These are phyloP conservation scores for Drosophila buzzatii DNA, from an alignment of 2,888 invertebrate species.

Conservation along the genomic window DNA sequence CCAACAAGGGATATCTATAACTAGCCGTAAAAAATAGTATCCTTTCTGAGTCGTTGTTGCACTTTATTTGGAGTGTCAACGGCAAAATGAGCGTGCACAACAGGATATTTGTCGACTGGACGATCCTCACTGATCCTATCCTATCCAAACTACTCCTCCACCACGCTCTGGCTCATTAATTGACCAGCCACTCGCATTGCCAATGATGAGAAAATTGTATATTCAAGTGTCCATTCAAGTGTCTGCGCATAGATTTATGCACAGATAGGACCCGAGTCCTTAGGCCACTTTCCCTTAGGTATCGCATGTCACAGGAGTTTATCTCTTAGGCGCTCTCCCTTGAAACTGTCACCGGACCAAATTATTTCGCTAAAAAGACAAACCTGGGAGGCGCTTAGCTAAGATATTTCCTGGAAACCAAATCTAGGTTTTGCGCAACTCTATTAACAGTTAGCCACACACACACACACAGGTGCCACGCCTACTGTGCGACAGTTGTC, in stretches of 20 bases:
- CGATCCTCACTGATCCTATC: conserved; percentile 1
- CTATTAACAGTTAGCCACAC: conserved; percentile 65
- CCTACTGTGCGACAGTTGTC: conserved; percentile 39
- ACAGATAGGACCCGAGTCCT: conserved; percentile 58
- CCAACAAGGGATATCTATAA: conserved; percentile 76
- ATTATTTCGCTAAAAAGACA: conserved; percentile 49
- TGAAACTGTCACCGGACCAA: conserved; percentile 65
- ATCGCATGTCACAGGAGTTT: conserved; percentile 62
- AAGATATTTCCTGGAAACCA: conserved; percentile 58
- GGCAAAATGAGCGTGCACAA: conserved; percentile 63
- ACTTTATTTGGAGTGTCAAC: conserved; percentile 81
- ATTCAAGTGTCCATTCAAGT: conserved; percentile 77
- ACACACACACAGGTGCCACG: conserved; percentile 66
- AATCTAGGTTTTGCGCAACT: conserved; percentile 58
- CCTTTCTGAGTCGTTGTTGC: conserved; percentile 66
- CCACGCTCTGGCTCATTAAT: conserved; percentile 62
- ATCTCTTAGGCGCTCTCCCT: conserved; percentile 28
- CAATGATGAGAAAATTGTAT: conserved; percentile 74
- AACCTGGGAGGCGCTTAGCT: conserved; percentile 58
- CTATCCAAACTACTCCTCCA: conserved; percentile 27
- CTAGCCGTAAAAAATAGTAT: conserved; percentile 73
- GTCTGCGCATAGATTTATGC: conserved; percentile 67
- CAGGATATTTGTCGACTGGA: conserved; percentile 68
- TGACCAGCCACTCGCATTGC: conserved; percentile 70
- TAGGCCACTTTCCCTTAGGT: conserved; percentile 70